phyloP scores from a whole-genome alignment of 1,140 invertebrate species.

The Pollicipes pollicipes region DNA sequence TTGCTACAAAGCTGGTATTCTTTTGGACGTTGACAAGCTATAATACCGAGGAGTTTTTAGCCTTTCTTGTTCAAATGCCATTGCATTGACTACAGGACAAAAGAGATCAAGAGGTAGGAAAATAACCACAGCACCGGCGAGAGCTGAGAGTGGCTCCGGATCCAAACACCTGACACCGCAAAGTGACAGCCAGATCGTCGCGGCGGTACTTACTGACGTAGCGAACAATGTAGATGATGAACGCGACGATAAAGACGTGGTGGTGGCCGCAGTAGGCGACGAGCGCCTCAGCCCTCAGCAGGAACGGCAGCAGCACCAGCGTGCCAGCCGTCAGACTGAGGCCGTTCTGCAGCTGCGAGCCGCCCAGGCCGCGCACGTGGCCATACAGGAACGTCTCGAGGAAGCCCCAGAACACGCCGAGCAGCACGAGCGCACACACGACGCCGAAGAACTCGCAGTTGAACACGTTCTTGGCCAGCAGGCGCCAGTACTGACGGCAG shows the following conservation, averaged over 20 bases:
- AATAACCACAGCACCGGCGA: too few species aligned
- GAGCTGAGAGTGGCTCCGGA: too few species aligned
- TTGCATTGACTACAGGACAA: too few species aligned
- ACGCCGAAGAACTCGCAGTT: constrained; percentile 27
- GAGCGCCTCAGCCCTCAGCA: constrained; percentile 57
- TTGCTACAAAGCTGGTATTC: too few species aligned
- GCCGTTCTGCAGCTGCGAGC: constrained; percentile 40
- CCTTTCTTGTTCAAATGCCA: too few species aligned
- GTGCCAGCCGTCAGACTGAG: constrained; percentile 43
- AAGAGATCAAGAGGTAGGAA: too few species aligned
- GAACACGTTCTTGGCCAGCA: neutral
- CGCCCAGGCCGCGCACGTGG: constrained; percentile 38
- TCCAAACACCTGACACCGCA: too few species aligned
- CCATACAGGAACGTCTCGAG: constrained; percentile 53
- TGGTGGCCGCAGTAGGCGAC: constrained; percentile 69
- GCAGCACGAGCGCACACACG: constrained; percentile 43
- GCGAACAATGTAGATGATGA: constrained; percentile 55
- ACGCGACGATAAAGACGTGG: constrained; percentile 59
- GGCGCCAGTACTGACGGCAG: constrained; percentile 16
- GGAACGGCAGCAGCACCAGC: constrained; percentile 45
- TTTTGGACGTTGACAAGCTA: too few species aligned
- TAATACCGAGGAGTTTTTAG: too few species aligned
- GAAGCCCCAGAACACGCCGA: constrained; percentile 56
- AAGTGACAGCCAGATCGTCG: too few species aligned
- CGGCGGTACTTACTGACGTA: constrained; percentile 36